Evolutionary conservation across 2,113 vertebrate genomes (phyloP).

Genomic region (Ptychochromis oligacanthus): DNA sequence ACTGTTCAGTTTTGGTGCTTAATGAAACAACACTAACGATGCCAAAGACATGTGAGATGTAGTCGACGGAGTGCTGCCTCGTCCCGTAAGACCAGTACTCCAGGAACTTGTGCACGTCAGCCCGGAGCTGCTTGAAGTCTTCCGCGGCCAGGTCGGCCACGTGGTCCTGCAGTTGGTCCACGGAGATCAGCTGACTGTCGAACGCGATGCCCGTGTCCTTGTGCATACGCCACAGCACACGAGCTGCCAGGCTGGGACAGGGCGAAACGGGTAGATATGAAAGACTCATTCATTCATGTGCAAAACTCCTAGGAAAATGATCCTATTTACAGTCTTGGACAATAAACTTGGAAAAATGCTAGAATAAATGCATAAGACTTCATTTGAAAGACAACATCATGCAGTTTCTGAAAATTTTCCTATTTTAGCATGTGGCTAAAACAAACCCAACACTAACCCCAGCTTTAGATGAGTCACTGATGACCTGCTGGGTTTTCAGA

Average conservation of each 20-base stretch:
- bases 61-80: conserved; percentile 83
- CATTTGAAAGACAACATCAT: no score
- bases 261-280: background rate
- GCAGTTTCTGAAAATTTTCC: background rate
- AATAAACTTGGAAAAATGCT: background rate
- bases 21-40: conserved; percentile 80
- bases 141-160: conserved; percentile 83
- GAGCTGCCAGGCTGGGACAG: conserved; percentile 86
- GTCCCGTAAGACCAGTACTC: conserved; percentile 86
- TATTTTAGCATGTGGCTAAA: background rate
- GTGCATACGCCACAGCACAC: conserved; percentile 89
- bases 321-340: background rate
- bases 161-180: conserved; percentile 90
- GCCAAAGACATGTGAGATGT: conserved; percentile 89
- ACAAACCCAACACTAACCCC: background rate
- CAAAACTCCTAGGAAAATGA: background rate
- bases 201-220: conserved; percentile 85
- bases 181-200: conserved; percentile 87
- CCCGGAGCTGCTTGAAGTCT: conserved; percentile 81
- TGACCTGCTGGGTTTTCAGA: background rate
- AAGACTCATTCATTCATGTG: background rate
- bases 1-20: background rate
- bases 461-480: background rate
- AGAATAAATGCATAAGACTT: no score
- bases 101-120: conserved; percentile 83